Conservation (phyloP, 2,113 vertebrate genomes). For the Dryoscopus gambensis region DNA sequence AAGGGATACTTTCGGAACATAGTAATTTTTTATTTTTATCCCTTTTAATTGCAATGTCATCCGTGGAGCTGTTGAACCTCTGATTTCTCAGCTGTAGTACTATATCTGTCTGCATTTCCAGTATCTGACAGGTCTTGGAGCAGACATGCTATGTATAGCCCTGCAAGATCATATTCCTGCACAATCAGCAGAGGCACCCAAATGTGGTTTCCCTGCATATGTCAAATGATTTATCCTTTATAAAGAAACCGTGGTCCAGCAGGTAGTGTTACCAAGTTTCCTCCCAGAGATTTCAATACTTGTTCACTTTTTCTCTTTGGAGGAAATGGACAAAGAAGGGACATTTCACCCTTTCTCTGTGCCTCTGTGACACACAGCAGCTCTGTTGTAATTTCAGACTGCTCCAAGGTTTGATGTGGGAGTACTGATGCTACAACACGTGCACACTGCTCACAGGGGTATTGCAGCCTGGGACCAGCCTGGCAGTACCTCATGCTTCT, state of each 20-base stretch:
- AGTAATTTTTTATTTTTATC: neutral
- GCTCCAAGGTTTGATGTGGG: neutral
- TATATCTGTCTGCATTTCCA: neutral
- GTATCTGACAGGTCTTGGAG: neutral
- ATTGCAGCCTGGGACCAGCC: neutral
- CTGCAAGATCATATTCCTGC: neutral
- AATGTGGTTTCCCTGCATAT: neutral
- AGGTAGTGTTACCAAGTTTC: neutral
- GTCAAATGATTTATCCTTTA: neutral
- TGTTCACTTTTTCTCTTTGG: neutral
- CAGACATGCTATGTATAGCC: neutral
- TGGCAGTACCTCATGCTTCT: neutral
- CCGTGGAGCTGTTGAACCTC: neutral
- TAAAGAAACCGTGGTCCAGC: neutral
- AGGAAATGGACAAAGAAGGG: neutral
- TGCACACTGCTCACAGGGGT: neutral
- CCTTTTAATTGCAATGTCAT: neutral
- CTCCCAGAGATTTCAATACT: neutral
- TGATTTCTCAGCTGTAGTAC: neutral
- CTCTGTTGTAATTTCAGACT: neutral
- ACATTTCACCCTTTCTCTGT: neutral
- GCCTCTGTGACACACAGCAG: neutral
- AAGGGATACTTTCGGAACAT: neutral
- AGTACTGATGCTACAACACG: accelerated
- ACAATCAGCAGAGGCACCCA: neutral